Evolutionary conservation across 2,797 vertebrate genomes (phyloP), one percentile per base, ranked within the genome.

Genomic region (Philypnodon macrostomus): DNA sequence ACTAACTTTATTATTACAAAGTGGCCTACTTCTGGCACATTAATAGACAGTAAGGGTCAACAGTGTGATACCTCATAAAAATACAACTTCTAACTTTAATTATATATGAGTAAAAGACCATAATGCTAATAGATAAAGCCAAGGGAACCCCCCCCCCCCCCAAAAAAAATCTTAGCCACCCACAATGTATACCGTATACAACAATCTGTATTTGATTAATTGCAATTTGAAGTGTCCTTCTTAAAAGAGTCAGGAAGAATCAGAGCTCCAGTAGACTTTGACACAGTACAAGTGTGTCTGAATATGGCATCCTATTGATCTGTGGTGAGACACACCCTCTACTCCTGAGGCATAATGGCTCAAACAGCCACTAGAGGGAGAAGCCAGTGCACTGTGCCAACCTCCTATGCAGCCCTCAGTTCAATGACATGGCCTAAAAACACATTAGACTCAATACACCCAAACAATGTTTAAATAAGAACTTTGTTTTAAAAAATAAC

Each of bases 341-440:
- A 26, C 35, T 50, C 17, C 27, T 40, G 13, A 8, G 29, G 18
- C 37, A 7, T 32, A 52, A 32, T n/a, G 19, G 27, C 10, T 32
- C 17, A 40, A 54, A 54, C 42, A 6, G 44, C 41, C 52, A 54
- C 41, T 54, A 46, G 41, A 45, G 40, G 50, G 32, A 36, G 51
- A 51, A 14, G 24, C 10, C 16, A 4, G 4, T 26, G 17, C 26
- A 30, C 39, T 13, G 2, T 8, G 18, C 13, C 45, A 13, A 31
- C 29, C 8, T 7, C 24, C 37, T 33, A 16, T 30, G 14, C 11
- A 30, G 16, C 15, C 16, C 27, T 17, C 26, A 44, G 7, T 26
- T n/a, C 7, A 45, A 16, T 38, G 21, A 17, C 7, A 19, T n/a
- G n/a, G n/a, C 12, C 4, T 21, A 39, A 7, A 39, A 21, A 12